phyloP scores from a whole-genome alignment of 2,888 invertebrate genomes.

The Congeria kusceri region DNA sequence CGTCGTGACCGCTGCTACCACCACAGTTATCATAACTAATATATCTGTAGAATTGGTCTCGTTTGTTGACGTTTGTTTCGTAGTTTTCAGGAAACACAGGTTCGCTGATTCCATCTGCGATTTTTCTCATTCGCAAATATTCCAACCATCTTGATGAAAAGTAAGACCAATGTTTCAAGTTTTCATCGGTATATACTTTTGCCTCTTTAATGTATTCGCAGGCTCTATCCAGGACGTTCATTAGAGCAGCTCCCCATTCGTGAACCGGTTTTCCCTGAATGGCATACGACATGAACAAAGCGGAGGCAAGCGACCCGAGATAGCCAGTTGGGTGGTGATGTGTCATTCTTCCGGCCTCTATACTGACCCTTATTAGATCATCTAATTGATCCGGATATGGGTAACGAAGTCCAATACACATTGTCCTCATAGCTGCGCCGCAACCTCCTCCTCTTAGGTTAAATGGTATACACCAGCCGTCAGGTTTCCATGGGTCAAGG shows the following conservation, averaged over 20 bases:
- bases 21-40: conserved; percentile 82
- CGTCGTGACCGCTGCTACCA: conserved; percentile 84
- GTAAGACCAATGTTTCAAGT: conserved; percentile 76
- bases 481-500: conserved; percentile 8
- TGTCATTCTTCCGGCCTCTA: conserved; percentile 84
- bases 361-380: conserved; percentile 79
- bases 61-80: conserved; percentile 73
- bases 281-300: conserved; percentile 81
- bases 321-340: conserved; percentile 84
- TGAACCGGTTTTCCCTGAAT: conserved; percentile 78
- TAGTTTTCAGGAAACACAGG: conserved; percentile 78
- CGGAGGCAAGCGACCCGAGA: conserved; percentile 81
- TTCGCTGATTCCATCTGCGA: conserved; percentile 70
- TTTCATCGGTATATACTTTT: conserved; percentile 73
- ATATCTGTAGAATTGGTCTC: conserved; percentile 81
- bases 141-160: conserved; percentile 78
- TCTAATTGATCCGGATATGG: conserved; percentile 76
- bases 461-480: conserved; percentile 40
- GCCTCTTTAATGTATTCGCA: conserved; percentile 72
- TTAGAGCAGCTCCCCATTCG: conserved; percentile 79
- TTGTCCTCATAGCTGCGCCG: conserved; percentile 84
- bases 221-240: conserved; percentile 72
- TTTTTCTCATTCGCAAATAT: conserved; percentile 68
- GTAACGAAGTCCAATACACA: conserved; percentile 84
- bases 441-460: conserved; percentile 81